Evolutionary conservation across 2,888 invertebrate genomes (phyloP), one percentile per base, ranked within the genome.

Genomic region (Chrysina gloriosa): DNA sequence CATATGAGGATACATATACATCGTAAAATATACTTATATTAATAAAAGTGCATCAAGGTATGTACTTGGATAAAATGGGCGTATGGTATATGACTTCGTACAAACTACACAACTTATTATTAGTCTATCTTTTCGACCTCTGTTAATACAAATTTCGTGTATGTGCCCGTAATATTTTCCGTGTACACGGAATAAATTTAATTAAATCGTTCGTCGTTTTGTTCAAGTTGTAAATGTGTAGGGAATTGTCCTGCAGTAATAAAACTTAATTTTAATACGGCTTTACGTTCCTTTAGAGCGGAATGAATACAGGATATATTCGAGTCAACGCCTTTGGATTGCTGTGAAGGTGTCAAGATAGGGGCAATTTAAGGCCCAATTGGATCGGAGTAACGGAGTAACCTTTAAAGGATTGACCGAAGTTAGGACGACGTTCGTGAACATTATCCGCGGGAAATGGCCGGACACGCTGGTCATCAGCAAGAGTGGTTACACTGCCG

Each of bases 281-380:
- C 56, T 67, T 64, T 54, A 14, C 54, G 56, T 67, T 65, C 70
- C 63, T 69, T 70, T 69, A 71, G 67, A 58, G 71, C 71, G 76
- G 73, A 73, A 73, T 73, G 74, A 73, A 71, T 63, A 71, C 71
- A 50, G 69, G 69, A 70, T 68, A 69, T 69, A 70, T 71, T 69
- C 71, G 69, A 70, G 69, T 68, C 71, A 71, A 71, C 72, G 73
- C 73, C 71, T 73, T 72, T 70, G 70, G 72, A 73, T 73, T 72
- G 81, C 79, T 81, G 80, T 80, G 81, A 81, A 82, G 81, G 83
- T 83, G 83, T 82, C 83, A 82, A 83, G 83, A 83, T 83, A 83
- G 82, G 79, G 78, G 79, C 81, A 82, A 83, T 83, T 83, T 83
- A 83, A 79, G 79, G 81, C 80, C 80, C 83, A 81, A 82, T 83